Conservation (phyloP, 1,140 invertebrate species). For the Spodoptera frugiperda region DNA sequence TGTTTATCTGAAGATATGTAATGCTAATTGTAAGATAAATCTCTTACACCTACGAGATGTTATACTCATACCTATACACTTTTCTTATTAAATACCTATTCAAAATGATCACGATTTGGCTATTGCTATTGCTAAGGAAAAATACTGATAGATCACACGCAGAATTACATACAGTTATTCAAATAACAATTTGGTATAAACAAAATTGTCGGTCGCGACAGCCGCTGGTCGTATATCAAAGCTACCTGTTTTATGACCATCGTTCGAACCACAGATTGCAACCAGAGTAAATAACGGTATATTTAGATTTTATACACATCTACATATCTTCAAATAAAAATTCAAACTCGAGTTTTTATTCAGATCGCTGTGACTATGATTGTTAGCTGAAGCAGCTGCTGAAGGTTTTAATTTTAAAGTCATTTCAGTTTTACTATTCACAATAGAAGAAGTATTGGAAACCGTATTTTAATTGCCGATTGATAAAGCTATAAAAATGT, state of each 20-base stretch:
- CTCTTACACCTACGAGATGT: no score
- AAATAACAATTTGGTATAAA: constrained; percentile 13
- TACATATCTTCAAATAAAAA: constrained; percentile 18
- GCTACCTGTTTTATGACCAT: constrained; percentile 40
- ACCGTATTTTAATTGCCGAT: not conserved
- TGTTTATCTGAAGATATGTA: no score
- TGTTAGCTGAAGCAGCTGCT: no score
- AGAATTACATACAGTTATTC: not conserved
- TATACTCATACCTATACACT: no score
- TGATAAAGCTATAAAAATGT: constrained; percentile 21
- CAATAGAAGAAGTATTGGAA: not conserved
- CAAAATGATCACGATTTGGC: no score
- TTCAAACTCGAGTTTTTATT: not conserved
- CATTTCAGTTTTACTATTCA: not conserved
- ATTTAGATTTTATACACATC: not conserved
- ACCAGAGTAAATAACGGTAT: not conserved
- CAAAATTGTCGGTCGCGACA: constrained; percentile 8
- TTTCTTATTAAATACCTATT: no score
- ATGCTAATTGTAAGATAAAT: no score
- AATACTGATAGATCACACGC: not conserved
- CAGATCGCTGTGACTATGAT: no score
- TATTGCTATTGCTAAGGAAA: not conserved
- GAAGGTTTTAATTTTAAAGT: no score
- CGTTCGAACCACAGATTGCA: constrained; percentile 38
- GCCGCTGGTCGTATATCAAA: constrained; percentile 19